A percentile compares a stretch with the other conserved stretches of the same genome.
phyloP scores from a whole-genome alignment of 2,113 vertebrate species.

The Sterna hirundo region DNA sequence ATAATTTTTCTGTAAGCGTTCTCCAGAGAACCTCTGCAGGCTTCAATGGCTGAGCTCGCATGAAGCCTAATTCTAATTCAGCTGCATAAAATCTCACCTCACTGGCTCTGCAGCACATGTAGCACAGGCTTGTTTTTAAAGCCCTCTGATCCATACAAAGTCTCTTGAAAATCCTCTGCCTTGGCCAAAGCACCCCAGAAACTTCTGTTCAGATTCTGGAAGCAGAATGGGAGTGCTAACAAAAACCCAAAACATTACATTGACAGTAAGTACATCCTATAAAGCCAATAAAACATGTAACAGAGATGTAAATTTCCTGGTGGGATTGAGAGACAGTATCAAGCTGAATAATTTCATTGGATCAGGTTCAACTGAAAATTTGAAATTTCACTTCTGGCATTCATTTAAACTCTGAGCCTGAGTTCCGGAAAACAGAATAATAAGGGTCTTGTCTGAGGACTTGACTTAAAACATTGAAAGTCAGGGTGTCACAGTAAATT shows the following conservation, averaged over 20 bases:
- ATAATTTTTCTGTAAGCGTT: slow-evolving; percentile 19
- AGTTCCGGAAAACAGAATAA: not conserved
- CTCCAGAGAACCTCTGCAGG: not conserved
- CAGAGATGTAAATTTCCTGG: not conserved
- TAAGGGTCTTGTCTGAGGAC: not conserved
- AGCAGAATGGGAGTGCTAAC: not conserved
- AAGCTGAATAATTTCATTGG: not conserved
- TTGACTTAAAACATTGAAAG: not conserved
- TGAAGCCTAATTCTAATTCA: not conserved
- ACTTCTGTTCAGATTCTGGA: not conserved
- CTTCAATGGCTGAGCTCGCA: not conserved
- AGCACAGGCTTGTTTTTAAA: not conserved
- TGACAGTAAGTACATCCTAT: not conserved
- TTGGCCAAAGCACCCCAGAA: not conserved
- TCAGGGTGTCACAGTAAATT: not conserved
- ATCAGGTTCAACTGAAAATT: not conserved
- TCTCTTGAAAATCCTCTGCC: not conserved
- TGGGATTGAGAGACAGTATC: not conserved
- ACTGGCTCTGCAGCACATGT: not conserved
- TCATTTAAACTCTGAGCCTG: not conserved
- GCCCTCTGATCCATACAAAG: not conserved
- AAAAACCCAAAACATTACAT: not conserved
- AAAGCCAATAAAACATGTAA: not conserved
- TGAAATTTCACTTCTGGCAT: not conserved
- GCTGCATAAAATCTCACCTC: not conserved